Conservation (phyloP, 2,113 vertebrate genomes). For the Leuciscus idus region DNA sequence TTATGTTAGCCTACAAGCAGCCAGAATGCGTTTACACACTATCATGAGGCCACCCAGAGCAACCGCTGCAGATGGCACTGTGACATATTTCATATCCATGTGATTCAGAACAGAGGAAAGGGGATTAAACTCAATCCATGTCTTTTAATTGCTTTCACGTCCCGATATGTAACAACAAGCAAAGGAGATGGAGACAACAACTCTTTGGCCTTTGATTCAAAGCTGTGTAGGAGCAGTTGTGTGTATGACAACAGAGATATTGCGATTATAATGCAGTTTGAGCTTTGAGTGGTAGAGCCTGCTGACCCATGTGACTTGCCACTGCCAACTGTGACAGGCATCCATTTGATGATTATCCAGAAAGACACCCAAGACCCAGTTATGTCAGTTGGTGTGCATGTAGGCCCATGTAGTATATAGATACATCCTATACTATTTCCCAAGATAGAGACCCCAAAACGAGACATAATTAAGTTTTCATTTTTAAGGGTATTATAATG, state of each 20-base stretch:
- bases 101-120: background rate
- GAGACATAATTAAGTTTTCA: background rate
- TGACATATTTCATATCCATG: conserved; percentile 19
- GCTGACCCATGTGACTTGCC: conserved; percentile 73
- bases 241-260: conserved; percentile 63
- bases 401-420: conserved; percentile 30
- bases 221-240: conserved; percentile 25
- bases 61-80: conserved; percentile 26
- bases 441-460: background rate
- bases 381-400: conserved; percentile 62
- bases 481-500: background rate
- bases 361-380: conserved; percentile 67
- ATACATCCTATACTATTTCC: conserved; percentile 11
- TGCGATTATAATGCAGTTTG: conserved; percentile 67
- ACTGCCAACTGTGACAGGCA: conserved; percentile 67
- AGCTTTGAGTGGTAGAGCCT: conserved; percentile 61
- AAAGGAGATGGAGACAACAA: conserved; percentile 29
- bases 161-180: conserved; percentile 18
- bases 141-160: conserved; percentile 33
- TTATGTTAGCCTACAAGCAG: background rate
- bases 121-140: conserved; percentile 32
- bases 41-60: conserved; percentile 4
- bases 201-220: conserved; percentile 22
- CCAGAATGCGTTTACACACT: background rate
- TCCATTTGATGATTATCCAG: conserved; percentile 61